These are phyloP conservation scores for Salvelinus namaycush DNA, from an alignment of 2,113 vertebrate genomes.

Conservation along the genomic window DNA sequence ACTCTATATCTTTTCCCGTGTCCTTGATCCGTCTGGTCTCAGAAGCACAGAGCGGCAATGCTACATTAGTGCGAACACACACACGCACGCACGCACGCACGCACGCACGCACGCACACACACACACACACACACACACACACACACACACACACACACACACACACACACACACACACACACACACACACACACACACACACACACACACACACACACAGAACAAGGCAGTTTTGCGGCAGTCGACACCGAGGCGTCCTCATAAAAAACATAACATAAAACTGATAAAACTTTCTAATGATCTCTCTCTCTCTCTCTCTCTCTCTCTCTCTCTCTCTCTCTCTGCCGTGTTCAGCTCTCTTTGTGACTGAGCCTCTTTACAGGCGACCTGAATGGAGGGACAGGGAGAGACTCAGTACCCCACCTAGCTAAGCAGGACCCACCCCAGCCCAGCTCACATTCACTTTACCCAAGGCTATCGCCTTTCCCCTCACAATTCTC, in stretches of 20 bases:
- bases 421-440: slow-evolving; percentile 53
- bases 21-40: background rate
- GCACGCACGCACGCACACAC: background rate
- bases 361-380: slow-evolving; percentile 53
- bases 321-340: background rate
- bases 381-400: slow-evolving; percentile 44
- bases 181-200: too few species aligned
- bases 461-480: slow-evolving; percentile 70
- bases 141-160: background rate
- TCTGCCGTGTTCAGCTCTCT: slow-evolving; percentile 31
- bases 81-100: background rate
- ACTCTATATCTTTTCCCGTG: background rate
- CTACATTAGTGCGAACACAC: background rate
- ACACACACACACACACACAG: background rate
- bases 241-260: background rate
- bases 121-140: background rate
- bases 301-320: slow-evolving; percentile 18
- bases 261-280: background rate
- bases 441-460: slow-evolving; percentile 51
- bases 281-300: slow-evolving; percentile 34
- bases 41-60: background rate
- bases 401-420: slow-evolving; percentile 43
- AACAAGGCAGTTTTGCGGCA: too few species aligned
- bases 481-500: slow-evolving; percentile 62
- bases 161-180: background rate